Base-by-base conservation (phyloP, 1,140 invertebrate genomes). In the Cherax quadricarinatus region DNA sequence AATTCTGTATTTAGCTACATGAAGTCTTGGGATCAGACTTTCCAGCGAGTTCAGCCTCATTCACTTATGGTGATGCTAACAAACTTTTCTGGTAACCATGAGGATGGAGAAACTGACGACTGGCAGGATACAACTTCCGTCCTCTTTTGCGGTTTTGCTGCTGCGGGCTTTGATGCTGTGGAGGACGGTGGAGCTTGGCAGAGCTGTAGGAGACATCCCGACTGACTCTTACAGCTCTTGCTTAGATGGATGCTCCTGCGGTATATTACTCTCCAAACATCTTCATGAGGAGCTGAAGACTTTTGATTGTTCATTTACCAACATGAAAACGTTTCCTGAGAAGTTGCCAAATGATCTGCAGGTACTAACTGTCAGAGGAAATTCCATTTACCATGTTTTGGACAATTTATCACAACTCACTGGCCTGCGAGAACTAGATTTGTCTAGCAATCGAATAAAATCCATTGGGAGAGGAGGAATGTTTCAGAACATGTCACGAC, bases 371-470 rank as follows among this genome's bases (percentile, higher is more conserved):
- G 78, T 92, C 21, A 80, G 66, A 14, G 93, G 93, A 5, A 93
- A 93, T 48, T 90, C 88, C 24, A 93, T 93, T 24, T 82, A 70
- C 5, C 89, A 91, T 75, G 88, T 93, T n/a, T 75, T 90, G 21
- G 84, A 88, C 49, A 88, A 53, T 53, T 48, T 93, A 21, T 84
- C 88, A 16, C 85, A 87, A 7, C 88, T 93, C 14, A 88, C 66
- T 41, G 57, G 91, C 4, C 86, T 93, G 4, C 75, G 86, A 18
- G 91, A 94, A 30, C 89, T 95, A 14, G 94, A 95, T 85, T 78
- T 94, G 3, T 94, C 94, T 18, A 83, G 87, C 41, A 94, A 95
- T 88, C 93, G 93, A 82, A 93, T 95, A 70, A 94, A 94, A 18
- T 93, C 94, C 21, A 89, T 95, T 24, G 94, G 94, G 6, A 75